Evolutionary conservation across 2,113 vertebrate genomes (phyloP).

Genomic region (Piaya cayana): DNA sequence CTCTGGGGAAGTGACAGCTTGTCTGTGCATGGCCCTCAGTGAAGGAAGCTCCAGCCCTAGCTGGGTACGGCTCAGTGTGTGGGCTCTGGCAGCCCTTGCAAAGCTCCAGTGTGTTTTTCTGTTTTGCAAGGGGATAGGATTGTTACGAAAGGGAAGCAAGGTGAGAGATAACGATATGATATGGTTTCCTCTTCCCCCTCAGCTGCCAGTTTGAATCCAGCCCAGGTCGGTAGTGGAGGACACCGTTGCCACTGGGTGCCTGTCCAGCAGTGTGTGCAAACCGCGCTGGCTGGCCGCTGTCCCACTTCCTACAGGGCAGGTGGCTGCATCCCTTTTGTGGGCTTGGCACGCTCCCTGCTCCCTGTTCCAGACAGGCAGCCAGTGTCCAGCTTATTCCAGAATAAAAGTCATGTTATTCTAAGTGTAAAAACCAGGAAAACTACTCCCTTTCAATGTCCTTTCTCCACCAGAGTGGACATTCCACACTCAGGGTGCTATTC

Average conservation of each 20-base stretch:
- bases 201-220: constrained; percentile 51
- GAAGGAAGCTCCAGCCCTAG: not conserved
- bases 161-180: constrained; percentile 52
- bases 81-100: not conserved
- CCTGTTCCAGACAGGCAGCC: constrained; percentile 2
- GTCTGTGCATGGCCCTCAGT: rapidly evolving
- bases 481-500: not conserved
- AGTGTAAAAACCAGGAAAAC: not conserved
- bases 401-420: not conserved
- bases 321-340: not conserved
- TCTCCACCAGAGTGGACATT: not conserved
- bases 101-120: constrained; percentile 9
- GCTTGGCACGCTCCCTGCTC: not conserved
- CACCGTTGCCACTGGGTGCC: not conserved
- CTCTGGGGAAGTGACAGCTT: not conserved
- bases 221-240: constrained; percentile 31
- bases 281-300: not conserved
- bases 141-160: constrained; percentile 40
- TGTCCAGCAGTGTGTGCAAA: not conserved
- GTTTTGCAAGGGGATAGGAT: constrained; percentile 6
- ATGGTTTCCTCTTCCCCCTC: constrained; percentile 60
- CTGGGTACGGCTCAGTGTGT: not conserved
- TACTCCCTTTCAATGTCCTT: not conserved
- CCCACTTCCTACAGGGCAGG: constrained; percentile 47
- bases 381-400: not conserved